These are phyloP conservation scores for Pionites leucogaster DNA, from an alignment of 2,113 vertebrate species.

Conservation along the genomic window DNA sequence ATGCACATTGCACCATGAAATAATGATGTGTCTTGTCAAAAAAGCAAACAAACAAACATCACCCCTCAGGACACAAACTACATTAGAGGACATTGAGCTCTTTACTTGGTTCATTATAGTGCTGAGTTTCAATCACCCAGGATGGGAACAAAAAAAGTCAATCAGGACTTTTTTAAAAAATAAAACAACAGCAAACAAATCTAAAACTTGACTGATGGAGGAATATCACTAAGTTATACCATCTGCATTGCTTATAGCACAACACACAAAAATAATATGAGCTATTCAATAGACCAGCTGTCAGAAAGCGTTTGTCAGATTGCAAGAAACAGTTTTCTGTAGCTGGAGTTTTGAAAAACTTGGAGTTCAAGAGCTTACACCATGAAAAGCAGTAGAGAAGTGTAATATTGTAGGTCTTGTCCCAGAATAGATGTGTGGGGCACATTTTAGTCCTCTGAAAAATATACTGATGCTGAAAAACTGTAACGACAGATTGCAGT, in stretches of 20 bases:
- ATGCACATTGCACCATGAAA: slow-evolving; percentile 17
- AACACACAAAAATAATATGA: slow-evolving; percentile 43
- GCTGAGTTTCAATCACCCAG: slow-evolving; percentile 46
- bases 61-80: slow-evolving; percentile 56
- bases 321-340: not conserved
- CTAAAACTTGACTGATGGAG: slow-evolving; percentile 47
- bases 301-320: slow-evolving; percentile 33
- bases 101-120: slow-evolving; percentile 54
- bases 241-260: slow-evolving; percentile 57
- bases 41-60: slow-evolving; percentile 50
- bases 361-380: not conserved
- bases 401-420: not conserved
- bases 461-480: not conserved
- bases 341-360: not conserved
- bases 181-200: slow-evolving; percentile 11
- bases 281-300: slow-evolving; percentile 42
- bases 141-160: slow-evolving; percentile 6
- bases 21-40: slow-evolving; percentile 55
- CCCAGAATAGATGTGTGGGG: not conserved
- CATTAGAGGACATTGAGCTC: slow-evolving; percentile 45
- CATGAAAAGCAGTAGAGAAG: not conserved
- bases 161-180: slow-evolving; percentile 13
- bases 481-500: not conserved
- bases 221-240: slow-evolving; percentile 39
- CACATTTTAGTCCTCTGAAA: not conserved